Conservation (phyloP, 2,888 invertebrate genomes). For the Hipparchia semele region DNA sequence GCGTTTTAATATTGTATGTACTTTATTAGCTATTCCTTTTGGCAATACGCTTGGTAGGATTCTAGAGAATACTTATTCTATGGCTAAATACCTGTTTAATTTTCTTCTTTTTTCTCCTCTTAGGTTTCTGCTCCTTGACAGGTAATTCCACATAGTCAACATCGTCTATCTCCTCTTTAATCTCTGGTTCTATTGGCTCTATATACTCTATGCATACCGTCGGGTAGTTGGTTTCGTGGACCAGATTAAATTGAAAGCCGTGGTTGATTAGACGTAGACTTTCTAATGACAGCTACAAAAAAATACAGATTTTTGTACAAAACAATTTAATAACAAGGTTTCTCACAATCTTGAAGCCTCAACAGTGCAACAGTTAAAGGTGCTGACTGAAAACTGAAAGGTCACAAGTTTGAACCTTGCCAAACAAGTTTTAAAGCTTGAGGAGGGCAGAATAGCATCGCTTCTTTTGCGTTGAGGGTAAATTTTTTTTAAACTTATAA, state of each 20-base stretch:
- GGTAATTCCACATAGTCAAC: constrained; percentile 36
- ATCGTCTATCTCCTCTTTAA: constrained; percentile 38
- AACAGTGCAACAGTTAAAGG: too few relatives aligned
- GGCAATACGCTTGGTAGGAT: too few relatives aligned
- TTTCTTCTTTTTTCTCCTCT: constrained; percentile 42
- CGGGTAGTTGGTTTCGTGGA: constrained; percentile 17
- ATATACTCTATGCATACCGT: constrained; percentile 33
- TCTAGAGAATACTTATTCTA: too few relatives aligned
- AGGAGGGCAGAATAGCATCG: too few relatives aligned
- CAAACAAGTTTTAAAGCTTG: too few relatives aligned
- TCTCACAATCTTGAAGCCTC: too few relatives aligned
- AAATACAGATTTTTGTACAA: neutral
- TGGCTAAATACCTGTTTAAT: constrained; percentile 10
- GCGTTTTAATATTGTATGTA: too few relatives aligned
- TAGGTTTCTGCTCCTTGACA: constrained; percentile 46
- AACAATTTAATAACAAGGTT: neutral
- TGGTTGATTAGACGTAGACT: constrained; percentile 20
- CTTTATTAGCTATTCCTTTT: too few relatives aligned
- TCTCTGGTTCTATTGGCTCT: constrained; percentile 24
- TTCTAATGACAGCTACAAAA: constrained; percentile 1
- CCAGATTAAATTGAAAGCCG: constrained; percentile 26
- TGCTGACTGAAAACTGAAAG: too few relatives aligned
- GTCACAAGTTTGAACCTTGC: too few relatives aligned
- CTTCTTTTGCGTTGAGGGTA: too few relatives aligned
- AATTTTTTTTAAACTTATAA: too few relatives aligned